These are phyloP conservation scores for Neodon shergylaensis DNA, from an alignment of 2,113 vertebrate species.

Conservation along the genomic window DNA sequence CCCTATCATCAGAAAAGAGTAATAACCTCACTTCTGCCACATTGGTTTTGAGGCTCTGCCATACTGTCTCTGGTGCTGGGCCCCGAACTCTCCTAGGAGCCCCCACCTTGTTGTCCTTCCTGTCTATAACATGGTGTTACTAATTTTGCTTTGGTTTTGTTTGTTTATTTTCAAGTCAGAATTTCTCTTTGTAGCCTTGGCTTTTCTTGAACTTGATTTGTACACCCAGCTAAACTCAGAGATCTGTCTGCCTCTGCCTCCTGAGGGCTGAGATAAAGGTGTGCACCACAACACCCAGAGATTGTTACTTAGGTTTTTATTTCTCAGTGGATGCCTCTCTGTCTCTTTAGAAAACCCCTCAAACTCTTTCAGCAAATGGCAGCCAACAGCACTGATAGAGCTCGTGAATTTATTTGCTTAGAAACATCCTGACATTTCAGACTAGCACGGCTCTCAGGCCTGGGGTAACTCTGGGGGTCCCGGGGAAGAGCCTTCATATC, in stretches of 20 bases:
- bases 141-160: not conserved
- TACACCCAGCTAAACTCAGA: not conserved
- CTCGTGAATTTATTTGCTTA: not conserved
- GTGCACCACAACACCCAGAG: not conserved
- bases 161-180: not conserved
- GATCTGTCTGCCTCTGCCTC: not conserved
- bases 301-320: not conserved
- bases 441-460: not conserved
- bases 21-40: not conserved
- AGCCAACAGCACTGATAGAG: not conserved
- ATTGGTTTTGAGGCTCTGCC: not conserved
- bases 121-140: not conserved
- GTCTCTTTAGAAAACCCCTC: too few species aligned
- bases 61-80: too few species aligned
- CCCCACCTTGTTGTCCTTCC: not conserved
- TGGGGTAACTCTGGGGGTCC: not conserved
- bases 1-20: not conserved
- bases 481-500: not conserved
- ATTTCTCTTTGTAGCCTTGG: not conserved
- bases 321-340: not conserved
- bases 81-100: not conserved
- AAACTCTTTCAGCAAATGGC: not conserved
- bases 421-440: not conserved
- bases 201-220: not conserved
- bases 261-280: not conserved